phyloP scores from a whole-genome alignment of 2,113 vertebrate species.

The Mormyrus iriodes region DNA sequence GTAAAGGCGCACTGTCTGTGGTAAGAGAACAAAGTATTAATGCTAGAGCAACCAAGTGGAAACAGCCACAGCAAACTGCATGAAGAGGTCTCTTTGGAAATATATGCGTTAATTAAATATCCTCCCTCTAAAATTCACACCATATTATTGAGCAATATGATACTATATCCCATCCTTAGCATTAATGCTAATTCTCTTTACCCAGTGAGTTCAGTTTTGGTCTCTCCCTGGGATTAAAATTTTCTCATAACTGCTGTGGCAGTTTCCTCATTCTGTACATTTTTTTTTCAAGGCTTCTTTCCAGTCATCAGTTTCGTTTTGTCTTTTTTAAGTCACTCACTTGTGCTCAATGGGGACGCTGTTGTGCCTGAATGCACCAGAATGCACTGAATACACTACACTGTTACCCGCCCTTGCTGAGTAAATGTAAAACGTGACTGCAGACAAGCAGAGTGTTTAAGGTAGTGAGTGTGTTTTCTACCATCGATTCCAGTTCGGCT shows the following conservation, averaged over 20 bases:
- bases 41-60: too few relatives aligned
- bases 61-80: neutral
- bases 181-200: neutral
- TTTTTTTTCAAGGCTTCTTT: too few relatives aligned
- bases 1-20: neutral
- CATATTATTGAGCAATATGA: neutral
- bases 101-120: neutral
- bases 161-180: neutral
- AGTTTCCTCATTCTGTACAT: too few relatives aligned
- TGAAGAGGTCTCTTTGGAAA: neutral
- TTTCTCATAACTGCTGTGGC: too few relatives aligned
- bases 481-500: neutral
- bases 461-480: neutral
- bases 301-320: neutral
- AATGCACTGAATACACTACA: neutral
- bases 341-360: too few relatives aligned
- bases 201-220: neutral
- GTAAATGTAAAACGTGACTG: neutral
- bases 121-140: neutral
- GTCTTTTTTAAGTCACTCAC: too few relatives aligned
- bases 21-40: neutral
- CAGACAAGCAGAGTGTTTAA: neutral
- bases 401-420: neutral
- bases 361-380: neutral
- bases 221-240: neutral